Evolutionary conservation across 1,140 invertebrate genomes (phyloP).

Genomic region (Portunus trituberculatus): DNA sequence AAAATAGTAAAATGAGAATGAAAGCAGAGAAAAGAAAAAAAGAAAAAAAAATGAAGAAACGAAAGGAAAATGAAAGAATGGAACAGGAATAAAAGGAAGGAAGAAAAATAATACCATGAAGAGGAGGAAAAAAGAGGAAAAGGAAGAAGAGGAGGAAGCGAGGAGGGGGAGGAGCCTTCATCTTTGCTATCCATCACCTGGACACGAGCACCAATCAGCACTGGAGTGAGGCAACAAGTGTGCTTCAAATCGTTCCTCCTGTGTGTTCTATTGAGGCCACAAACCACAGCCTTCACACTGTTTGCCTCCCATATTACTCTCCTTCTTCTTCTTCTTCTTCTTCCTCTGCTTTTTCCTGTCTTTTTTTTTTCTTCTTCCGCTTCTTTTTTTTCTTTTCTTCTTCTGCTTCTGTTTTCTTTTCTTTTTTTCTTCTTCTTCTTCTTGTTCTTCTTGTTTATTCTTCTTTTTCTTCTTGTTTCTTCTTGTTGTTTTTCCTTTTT

Average conservation of each 20-base stretch:
- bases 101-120: background rate
- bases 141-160: background rate
- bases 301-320: background rate
- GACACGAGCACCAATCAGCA: no score
- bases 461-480: background rate
- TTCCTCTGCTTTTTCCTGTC: background rate
- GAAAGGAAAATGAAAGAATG: background rate
- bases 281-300: no score
- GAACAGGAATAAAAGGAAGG: slow-evolving; percentile 2
- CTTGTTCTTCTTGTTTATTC: background rate
- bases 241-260: no score
- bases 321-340: background rate
- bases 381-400: background rate
- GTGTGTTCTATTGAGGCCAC: no score
- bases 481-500: background rate
- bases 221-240: no score
- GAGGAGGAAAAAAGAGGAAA: background rate
- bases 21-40: background rate
- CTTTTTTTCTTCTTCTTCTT: background rate
- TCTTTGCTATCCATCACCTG: background rate
- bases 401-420: no score
- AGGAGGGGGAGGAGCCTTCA: background rate
- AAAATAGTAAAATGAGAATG: no score
- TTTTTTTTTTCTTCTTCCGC: background rate
- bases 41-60: slow-evolving; percentile 39